Conservation (phyloP, 2,113 vertebrate species). For the Bos javanicus region DNA sequence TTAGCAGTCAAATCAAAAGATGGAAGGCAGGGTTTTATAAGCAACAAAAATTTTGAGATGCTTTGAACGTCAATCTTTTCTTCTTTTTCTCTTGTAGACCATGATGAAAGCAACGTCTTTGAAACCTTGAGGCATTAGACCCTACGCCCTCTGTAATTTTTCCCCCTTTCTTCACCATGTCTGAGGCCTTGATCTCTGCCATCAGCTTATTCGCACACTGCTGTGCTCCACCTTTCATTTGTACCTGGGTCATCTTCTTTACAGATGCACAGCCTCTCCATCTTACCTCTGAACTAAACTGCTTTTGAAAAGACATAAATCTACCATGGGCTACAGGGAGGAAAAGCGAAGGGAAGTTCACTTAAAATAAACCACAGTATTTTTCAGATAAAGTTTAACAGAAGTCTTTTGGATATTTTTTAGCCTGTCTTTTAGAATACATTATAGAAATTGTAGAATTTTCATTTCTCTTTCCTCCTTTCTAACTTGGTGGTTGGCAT, state of each 20-base stretch:
- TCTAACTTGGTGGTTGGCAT: neutral
- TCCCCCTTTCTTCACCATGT: constrained; percentile 20
- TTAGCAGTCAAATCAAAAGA: constrained; percentile 65
- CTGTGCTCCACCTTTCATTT: constrained; percentile 56
- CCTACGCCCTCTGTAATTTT: constrained; percentile 55
- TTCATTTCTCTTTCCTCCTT: neutral
- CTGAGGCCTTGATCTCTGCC: constrained; percentile 66
- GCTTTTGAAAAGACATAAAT: constrained; percentile 52
- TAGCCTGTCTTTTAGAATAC: neutral
- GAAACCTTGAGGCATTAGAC: constrained; percentile 56
- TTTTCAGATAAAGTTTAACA: constrained; percentile 61
- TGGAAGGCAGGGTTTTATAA: constrained; percentile 27
- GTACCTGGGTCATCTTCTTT: constrained; percentile 52
- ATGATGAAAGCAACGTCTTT: constrained; percentile 67
- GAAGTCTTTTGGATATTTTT: constrained; percentile 1
- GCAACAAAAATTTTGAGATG: constrained; percentile 52
- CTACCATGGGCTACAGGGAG: constrained; percentile 10
- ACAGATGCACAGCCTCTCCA: constrained; percentile 31
- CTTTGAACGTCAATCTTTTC: constrained; percentile 65
- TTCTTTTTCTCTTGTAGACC: constrained; percentile 55
- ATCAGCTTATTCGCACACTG: constrained; percentile 45
- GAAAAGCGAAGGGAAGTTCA: constrained; percentile 55
- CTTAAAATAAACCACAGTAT: constrained; percentile 49
- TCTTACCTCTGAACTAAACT: constrained; percentile 74
- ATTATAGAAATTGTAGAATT: neutral